Conservation (phyloP, 2,797 vertebrate genomes). For the Loriculus beryllinus region DNA sequence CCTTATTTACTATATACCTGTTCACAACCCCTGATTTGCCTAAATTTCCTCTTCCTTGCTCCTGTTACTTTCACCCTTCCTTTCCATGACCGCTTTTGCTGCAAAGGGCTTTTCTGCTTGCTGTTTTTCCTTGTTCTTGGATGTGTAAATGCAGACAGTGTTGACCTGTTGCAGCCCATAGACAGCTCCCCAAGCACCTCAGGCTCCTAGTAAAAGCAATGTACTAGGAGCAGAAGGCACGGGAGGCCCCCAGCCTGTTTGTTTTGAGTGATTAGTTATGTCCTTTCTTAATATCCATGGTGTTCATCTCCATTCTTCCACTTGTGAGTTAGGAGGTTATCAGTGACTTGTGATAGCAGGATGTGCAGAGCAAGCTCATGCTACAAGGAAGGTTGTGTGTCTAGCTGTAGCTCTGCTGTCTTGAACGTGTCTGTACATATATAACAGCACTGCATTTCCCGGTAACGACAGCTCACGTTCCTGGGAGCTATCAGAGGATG, state of each 20-base stretch:
- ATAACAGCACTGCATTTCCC: not conserved
- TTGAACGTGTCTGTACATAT: not conserved
- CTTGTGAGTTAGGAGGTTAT: not conserved
- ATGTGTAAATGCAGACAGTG: not conserved
- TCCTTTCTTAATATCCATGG: not conserved
- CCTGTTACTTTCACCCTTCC: not conserved
- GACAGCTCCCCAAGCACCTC: not conserved
- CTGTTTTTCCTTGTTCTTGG: not conserved
- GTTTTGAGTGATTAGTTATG: not conserved
- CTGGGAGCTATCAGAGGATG: not conserved
- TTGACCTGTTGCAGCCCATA: not conserved
- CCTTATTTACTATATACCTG: not conserved
- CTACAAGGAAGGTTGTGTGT: not conserved
- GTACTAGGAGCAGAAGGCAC: not conserved
- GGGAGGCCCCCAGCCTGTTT: not conserved
- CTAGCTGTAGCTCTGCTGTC: not conserved
- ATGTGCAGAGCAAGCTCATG: not conserved
- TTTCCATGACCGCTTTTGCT: not conserved
- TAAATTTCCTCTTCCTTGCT: not conserved
- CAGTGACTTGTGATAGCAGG: not conserved
- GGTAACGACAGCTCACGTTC: rapidly evolving
- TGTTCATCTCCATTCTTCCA: not conserved
- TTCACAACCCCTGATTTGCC: not conserved
- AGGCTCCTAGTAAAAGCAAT: not conserved
- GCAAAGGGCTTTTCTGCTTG: not conserved